Conservation (phyloP, 2,113 vertebrate species). For the Gambusia holbrooki region DNA sequence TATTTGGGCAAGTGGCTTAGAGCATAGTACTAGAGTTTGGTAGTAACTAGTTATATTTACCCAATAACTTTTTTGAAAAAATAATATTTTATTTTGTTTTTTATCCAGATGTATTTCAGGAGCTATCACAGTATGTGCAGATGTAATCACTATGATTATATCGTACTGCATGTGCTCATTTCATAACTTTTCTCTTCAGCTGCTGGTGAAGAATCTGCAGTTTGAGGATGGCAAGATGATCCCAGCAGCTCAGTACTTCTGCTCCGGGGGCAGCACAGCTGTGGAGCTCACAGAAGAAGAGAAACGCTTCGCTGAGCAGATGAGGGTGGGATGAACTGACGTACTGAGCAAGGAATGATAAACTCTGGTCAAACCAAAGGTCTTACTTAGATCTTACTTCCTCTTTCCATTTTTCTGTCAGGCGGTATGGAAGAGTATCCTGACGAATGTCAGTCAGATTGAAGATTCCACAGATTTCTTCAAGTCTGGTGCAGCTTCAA, state of each 20-base stretch:
- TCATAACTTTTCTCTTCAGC: conserved; percentile 56
- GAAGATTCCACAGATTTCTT: conserved; percentile 89
- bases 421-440: conserved; percentile 86
- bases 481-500: conserved; percentile 88
- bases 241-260: conserved; percentile 83
- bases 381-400: no score
- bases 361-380: no score
- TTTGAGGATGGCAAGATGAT: conserved; percentile 89
- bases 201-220: conserved; percentile 87
- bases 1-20: no score
- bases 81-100: neutral
- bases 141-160: no score
- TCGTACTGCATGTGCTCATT: no score
- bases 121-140: no score
- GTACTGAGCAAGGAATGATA: neutral
- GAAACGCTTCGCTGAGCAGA: conserved; percentile 76
- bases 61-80: no score
- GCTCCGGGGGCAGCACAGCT: conserved; percentile 64
- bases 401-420: conserved; percentile 46
- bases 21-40: no score
- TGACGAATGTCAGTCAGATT: conserved; percentile 78
- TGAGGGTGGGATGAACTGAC: conserved; percentile 73
- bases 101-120: no score
- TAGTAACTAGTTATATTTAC: neutral
- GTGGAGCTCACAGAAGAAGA: conserved; percentile 85